Percentiles rank a stretch among this genome's conserved stretches.
Evolutionary conservation across 2,113 vertebrate species (phyloP).

Genomic region (Emydura subglobosa): DNA sequence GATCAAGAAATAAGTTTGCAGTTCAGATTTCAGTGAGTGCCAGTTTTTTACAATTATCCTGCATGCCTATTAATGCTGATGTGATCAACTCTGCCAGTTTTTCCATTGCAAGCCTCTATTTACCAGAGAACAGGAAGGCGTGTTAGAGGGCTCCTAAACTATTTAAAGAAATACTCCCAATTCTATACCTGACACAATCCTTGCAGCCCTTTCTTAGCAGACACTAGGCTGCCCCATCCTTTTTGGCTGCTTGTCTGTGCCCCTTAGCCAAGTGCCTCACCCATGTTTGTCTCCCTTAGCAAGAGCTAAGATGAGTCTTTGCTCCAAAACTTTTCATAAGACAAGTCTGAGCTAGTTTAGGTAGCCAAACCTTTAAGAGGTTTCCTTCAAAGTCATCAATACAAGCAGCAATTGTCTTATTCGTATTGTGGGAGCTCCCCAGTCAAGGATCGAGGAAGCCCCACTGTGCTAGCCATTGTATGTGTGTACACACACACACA

Average conservation of each 20-base stretch:
- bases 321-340: background rate
- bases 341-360: slow-evolving; percentile 14
- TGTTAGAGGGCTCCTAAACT: rapidly evolving
- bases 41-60: slow-evolving; percentile 6
- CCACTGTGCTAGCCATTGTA: background rate
- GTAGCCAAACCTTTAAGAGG: background rate
- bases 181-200: background rate
- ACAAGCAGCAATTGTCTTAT: background rate
- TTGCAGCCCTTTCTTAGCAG: background rate
- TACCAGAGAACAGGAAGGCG: background rate
- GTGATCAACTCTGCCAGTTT: background rate
- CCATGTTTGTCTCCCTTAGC: background rate
- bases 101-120: background rate
- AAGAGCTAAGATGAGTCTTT: background rate
- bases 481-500: background rate
- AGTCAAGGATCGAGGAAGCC: background rate
- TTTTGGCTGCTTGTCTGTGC: background rate
- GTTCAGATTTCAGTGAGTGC: slow-evolving; percentile 13
- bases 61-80: slow-evolving; percentile 3
- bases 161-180: background rate
- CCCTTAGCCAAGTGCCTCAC: background rate
- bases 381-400: background rate
- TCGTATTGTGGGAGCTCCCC: background rate
- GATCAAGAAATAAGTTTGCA: background rate
- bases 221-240: background rate